Conservation (phyloP, 2,888 invertebrate species). For the Dynastes grantii region DNA sequence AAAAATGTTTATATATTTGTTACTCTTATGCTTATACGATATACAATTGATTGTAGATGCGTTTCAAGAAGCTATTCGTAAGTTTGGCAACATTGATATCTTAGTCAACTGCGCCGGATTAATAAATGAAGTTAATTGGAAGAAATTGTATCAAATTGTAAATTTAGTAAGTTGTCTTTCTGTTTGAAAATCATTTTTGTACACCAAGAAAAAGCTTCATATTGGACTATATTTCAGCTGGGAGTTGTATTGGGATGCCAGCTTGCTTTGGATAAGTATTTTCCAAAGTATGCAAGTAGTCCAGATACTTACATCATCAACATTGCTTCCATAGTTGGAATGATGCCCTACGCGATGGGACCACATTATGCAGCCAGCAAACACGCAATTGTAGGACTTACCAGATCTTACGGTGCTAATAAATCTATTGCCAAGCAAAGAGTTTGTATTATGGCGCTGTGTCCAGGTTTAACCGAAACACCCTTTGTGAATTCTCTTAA, state of each 20-base stretch:
- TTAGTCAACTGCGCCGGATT: slow-evolving; percentile 39
- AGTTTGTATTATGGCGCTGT: slow-evolving; percentile 20
- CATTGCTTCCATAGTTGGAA: slow-evolving; percentile 12
- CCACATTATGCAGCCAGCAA: slow-evolving; percentile 30
- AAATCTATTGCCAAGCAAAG: neutral
- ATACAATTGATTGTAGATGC: slow-evolving; percentile 16
- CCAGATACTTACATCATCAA: slow-evolving; percentile 24
- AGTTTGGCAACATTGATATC: slow-evolving; percentile 28
- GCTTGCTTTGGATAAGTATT: slow-evolving; percentile 29
- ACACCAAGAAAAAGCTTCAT: no score
- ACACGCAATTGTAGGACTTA: slow-evolving; percentile 26
- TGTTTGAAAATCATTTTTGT: no score
- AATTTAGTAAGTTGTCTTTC: slow-evolving; percentile 25
- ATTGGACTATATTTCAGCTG: slow-evolving; percentile 1
- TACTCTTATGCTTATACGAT: no score
- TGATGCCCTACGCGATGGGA: neutral
- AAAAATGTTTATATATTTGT: no score
- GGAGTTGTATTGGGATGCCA: slow-evolving; percentile 18
- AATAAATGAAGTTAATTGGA: slow-evolving; percentile 23
- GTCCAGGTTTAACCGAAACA: slow-evolving; percentile 33
- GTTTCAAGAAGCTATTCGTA: slow-evolving; percentile 17
- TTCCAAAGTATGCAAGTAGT: slow-evolving; percentile 36
- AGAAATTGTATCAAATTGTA: neutral
- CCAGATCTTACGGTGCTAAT: slow-evolving; percentile 26
- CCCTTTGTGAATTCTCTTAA: neutral